A percentile compares a stretch with the other conserved stretches of the same genome.
Evolutionary conservation across 2,797 vertebrate species (phyloP).

Genomic region (Eremophila alpestris): DNA sequence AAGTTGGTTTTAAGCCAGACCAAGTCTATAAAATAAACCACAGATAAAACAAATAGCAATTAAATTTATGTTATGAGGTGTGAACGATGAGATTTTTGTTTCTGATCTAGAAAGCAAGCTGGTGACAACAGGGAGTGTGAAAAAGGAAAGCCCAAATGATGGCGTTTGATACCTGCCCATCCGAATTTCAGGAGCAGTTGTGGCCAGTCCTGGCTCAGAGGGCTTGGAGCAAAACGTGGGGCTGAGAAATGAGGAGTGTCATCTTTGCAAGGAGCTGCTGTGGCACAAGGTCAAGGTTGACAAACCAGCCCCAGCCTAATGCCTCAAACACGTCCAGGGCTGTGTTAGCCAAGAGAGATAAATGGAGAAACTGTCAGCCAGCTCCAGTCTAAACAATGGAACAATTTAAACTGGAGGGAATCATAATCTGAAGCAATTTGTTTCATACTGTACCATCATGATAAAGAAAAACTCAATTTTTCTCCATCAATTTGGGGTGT

Average conservation of each 20-base stretch:
- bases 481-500: neutral
- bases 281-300: constrained; percentile 69
- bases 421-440: constrained; percentile 59
- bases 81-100: neutral
- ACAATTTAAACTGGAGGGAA: constrained; percentile 40
- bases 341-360: neutral
- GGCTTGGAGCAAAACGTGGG: neutral
- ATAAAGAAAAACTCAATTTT: constrained; percentile 54
- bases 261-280: constrained; percentile 54
- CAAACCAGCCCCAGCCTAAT: constrained; percentile 39
- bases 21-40: neutral
- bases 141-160: neutral
- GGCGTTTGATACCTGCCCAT: neutral
- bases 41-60: neutral
- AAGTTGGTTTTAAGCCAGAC: neutral
- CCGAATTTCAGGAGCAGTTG: neutral
- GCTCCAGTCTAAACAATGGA: constrained; percentile 50
- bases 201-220: neutral
- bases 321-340: neutral
- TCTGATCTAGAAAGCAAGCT: neutral
- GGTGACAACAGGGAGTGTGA: neutral
- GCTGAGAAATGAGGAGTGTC: constrained; percentile 70
- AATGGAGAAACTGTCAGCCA: constrained; percentile 48
- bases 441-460: constrained; percentile 26
- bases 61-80: neutral